phyloP scores from a whole-genome alignment of 2,888 invertebrate species.

The Heliconius cydno region DNA sequence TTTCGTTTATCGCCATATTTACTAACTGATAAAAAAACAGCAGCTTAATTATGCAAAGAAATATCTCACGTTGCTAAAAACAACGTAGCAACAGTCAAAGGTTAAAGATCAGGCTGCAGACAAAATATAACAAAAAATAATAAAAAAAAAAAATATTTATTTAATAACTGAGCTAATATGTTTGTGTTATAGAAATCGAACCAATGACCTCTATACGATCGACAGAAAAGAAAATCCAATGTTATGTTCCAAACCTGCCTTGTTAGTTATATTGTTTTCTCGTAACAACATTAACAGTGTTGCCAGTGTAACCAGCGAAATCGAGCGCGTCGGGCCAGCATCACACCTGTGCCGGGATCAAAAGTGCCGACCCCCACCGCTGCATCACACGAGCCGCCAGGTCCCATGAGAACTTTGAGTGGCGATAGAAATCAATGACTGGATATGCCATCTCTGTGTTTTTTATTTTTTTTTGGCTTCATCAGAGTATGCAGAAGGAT shows the following conservation, averaged over 20 bases:
- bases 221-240: not conserved
- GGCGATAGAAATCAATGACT: constrained; percentile 41
- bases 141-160: not conserved
- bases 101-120: not conserved
- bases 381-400: constrained; percentile 73
- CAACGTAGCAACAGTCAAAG: constrained; percentile 6
- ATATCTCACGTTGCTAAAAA: constrained; percentile 10
- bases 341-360: constrained; percentile 78
- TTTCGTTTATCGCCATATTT: constrained; percentile 13
- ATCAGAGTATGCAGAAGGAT: too few relatives aligned
- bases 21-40: constrained; percentile 4
- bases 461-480: not conserved
- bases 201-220: not conserved
- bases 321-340: constrained; percentile 58
- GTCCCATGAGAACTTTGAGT: constrained; percentile 74
- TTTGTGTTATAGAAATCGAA: not conserved
- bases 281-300: constrained; percentile 32
- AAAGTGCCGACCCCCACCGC: constrained; percentile 61
- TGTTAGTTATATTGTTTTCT: constrained; percentile 43
- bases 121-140: not conserved
- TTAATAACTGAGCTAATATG: not conserved
- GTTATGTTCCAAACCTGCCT: not conserved
- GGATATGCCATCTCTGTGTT: constrained; percentile 53
- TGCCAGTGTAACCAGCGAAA: constrained; percentile 45
- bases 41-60: not conserved